A percentile compares a stretch with the other conserved stretches of the same genome.
phyloP scores from a whole-genome alignment of 64 coral and sea anemone species.

The Astreopora myriophthalma region DNA sequence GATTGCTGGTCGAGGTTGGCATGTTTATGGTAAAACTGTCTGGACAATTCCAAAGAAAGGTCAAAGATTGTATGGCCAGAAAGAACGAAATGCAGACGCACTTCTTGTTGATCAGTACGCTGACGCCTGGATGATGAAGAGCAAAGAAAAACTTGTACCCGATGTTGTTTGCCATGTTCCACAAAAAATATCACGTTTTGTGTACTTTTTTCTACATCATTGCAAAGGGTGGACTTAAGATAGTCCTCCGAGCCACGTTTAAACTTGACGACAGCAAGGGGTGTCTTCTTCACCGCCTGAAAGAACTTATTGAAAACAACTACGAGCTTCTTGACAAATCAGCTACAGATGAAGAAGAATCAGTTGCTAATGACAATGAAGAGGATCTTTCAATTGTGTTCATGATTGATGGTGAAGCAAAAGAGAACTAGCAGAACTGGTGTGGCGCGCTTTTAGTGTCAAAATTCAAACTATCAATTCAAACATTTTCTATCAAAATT shows the following conservation, averaged over 20 bases:
- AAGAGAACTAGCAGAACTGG: no score
- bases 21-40: neutral
- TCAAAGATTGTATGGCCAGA: no score
- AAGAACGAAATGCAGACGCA: neutral
- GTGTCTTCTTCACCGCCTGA: neutral
- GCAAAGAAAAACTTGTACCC: constrained; percentile 46
- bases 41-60: constrained; percentile 10
- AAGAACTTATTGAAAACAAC: constrained; percentile 26
- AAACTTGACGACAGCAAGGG: constrained; percentile 33
- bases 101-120: constrained; percentile 51
- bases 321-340: neutral
- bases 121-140: constrained; percentile 48
- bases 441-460: no score
- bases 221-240: constrained; percentile 34
- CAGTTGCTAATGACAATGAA: neutral
- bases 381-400: no score
- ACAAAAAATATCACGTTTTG: constrained; percentile 12
- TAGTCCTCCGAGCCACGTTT: constrained; percentile 22
- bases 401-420: no score
- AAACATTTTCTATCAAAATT: no score
- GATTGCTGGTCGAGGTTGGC: constrained; percentile 4
- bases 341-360: constrained; percentile 3
- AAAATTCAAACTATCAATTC: no score
- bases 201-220: constrained; percentile 44
- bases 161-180: constrained; percentile 17